Evolutionary conservation across 2,113 vertebrate species (phyloP).

Genomic region (Typhlomys cinereus): DNA sequence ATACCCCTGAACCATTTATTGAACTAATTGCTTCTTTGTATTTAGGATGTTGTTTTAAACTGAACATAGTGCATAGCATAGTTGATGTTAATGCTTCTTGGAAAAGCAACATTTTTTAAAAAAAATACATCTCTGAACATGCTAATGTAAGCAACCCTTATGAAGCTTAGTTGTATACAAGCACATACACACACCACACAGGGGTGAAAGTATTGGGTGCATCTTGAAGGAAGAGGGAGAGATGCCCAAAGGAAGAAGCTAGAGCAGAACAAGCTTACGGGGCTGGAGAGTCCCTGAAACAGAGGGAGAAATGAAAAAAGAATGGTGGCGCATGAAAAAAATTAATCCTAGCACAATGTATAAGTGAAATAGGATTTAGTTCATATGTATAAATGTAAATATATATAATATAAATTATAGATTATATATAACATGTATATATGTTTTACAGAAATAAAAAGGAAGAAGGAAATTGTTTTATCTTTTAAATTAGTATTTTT

Average conservation of each 20-base stretch:
- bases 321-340: not conserved
- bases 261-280: not conserved
- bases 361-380: not conserved
- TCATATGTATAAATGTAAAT: too few species aligned
- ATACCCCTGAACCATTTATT: not conserved
- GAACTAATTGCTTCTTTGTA: not conserved
- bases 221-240: not conserved
- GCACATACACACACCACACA: too few species aligned
- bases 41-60: not conserved
- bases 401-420: too few species aligned
- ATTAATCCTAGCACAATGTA: not conserved
- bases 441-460: not conserved
- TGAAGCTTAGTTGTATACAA: too few species aligned
- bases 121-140: not conserved
- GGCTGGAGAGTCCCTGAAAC: not conserved
- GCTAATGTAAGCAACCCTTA: too few species aligned
- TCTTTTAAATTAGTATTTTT: not conserved
- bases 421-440: too few species aligned
- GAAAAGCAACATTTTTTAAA: not conserved
- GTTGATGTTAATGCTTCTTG: not conserved
- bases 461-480: not conserved
- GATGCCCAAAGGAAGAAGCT: not conserved
- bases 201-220: too few species aligned
- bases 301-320: rapidly evolving
- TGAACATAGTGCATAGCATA: not conserved